Conservation (phyloP, 2,888 invertebrate species). For the Incurvaria masculella region DNA sequence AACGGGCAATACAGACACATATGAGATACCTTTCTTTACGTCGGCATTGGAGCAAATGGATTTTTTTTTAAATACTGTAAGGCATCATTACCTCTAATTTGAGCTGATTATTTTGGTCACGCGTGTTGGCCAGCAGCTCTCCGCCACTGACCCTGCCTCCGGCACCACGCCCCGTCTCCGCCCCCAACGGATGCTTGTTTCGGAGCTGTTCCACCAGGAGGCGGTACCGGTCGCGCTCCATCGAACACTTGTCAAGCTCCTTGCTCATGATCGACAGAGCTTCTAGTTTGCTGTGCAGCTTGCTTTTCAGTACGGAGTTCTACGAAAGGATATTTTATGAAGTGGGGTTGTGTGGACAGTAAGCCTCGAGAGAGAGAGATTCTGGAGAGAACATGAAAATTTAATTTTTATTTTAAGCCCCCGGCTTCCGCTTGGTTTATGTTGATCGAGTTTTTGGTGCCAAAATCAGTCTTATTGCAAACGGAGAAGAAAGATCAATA, state of each 20-base stretch:
- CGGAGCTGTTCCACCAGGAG: constrained; percentile 76
- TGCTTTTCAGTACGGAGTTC: constrained; percentile 65
- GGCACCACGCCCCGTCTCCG: background rate
- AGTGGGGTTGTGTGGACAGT: constrained; percentile 17
- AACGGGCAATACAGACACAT: no score
- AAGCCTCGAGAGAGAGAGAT: background rate
- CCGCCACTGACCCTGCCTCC: constrained; percentile 44
- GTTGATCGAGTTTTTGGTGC: no score
- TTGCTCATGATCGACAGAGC: constrained; percentile 74
- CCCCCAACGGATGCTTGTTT: constrained; percentile 27
- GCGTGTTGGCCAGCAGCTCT: constrained; percentile 55
- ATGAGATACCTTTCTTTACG: no score
- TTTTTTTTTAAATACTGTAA: no score
- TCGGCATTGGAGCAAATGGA: no score
- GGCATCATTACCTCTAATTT: constrained; percentile 48
- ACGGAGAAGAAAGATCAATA: no score
- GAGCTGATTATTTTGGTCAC: constrained; percentile 57
- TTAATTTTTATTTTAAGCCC: background rate
- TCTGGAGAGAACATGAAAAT: background rate
- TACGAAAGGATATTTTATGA: constrained; percentile 27
- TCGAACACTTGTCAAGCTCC: constrained; percentile 74
- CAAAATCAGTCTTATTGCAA: no score
- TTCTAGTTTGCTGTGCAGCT: constrained; percentile 78
- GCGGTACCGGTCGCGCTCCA: constrained; percentile 78
- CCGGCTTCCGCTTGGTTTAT: background rate